Evolutionary conservation across 2,888 invertebrate species (phyloP).

Genomic region (Melipona bicolor): DNA sequence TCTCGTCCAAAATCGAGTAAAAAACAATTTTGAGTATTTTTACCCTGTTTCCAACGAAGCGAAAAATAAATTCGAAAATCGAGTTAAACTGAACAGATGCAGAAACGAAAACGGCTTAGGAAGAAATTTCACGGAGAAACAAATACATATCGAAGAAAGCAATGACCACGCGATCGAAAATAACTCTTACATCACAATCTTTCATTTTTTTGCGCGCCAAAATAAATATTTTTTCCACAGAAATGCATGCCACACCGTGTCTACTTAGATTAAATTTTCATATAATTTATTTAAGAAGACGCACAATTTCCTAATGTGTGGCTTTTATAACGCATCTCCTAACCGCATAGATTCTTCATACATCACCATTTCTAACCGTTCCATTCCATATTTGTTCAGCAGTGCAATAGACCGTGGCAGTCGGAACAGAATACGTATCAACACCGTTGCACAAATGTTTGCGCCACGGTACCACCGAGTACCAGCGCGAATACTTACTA

Average conservation of each 20-base stretch:
- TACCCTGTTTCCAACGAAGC: background rate
- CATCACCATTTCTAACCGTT: constrained; percentile 33
- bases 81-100: background rate
- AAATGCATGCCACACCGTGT: background rate
- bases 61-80: constrained; percentile 6
- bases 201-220: constrained; percentile 15
- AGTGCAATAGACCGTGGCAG: constrained; percentile 61
- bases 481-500: constrained; percentile 57
- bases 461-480: constrained; percentile 68
- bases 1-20: background rate
- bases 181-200: constrained; percentile 15
- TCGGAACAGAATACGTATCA: constrained; percentile 45
- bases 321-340: background rate
- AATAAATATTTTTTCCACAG: constrained; percentile 8
- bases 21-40: background rate
- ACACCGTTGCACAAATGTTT: constrained; percentile 57
- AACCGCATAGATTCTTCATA: constrained; percentile 24
- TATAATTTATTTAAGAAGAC: constrained; percentile 7
- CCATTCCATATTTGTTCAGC: constrained; percentile 62
- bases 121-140: constrained; percentile 3
- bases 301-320: background rate
- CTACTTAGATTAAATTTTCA: background rate
- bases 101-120: background rate
- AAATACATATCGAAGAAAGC: constrained; percentile 33
- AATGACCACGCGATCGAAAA: constrained; percentile 20